Conservation (phyloP, 2,888 invertebrate genomes). For the Hermodice carunculata region DNA sequence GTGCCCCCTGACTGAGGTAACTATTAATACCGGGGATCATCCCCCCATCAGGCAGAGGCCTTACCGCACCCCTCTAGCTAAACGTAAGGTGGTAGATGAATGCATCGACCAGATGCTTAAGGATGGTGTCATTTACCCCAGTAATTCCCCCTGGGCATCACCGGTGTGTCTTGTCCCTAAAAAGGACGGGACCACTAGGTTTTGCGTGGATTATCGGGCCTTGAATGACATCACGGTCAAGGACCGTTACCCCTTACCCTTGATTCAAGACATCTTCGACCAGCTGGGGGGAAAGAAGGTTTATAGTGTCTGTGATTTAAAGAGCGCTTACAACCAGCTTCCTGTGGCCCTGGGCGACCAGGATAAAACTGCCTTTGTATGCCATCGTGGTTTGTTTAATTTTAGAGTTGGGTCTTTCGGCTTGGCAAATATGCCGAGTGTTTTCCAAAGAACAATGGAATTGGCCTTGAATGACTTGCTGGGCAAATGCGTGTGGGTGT, state of each 20-base stretch:
- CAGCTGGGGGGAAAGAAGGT: not conserved
- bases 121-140: constrained; percentile 1
- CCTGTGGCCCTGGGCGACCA: constrained; percentile 1
- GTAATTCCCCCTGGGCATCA: constrained; percentile 12
- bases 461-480: no score
- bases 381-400: constrained; percentile 14
- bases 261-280: constrained; percentile 23
- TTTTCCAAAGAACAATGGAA: no score
- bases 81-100: not conserved
- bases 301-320: constrained; percentile 13
- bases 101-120: constrained; percentile 3
- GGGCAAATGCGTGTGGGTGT: no score
- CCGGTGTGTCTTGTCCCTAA: constrained; percentile 11
- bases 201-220: constrained; percentile 25
- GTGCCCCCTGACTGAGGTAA: no score
- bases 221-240: no score
- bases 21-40: no score
- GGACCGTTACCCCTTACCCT: constrained; percentile 14
- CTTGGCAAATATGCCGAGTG: no score
- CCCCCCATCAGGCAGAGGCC: no score
- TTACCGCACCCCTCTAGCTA: no score
- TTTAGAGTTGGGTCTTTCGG: constrained; percentile 14
- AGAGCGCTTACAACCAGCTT: constrained; percentile 15
- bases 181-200: constrained; percentile 23
- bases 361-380: constrained; percentile 20